Base-by-base conservation (phyloP, 1,140 invertebrate species). In the Psix sp. region DNA sequence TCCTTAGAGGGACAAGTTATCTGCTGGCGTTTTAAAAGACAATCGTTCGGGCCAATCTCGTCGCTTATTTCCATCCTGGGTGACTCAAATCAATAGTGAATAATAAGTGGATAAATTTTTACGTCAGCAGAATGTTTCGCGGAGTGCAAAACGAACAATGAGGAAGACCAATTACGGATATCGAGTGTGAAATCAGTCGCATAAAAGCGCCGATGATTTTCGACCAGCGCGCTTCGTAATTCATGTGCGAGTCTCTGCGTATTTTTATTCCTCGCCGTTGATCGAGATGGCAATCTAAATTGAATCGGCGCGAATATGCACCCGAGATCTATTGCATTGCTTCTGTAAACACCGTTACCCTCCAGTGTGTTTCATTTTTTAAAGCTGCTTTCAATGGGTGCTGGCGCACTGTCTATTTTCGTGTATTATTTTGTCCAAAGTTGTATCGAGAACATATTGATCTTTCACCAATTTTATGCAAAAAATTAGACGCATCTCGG, bases 271-370 rank as follows among this genome's bases (percentile, higher is more conserved):
- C 56, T 74, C 59, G 56, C 42, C 65, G 71, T 42, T 77, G 74
- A 80, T 80, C 78, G 78, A 82, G 81, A 83, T 83, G 73, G 70
- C 60, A 75, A 83, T 83, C 82, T 83, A 79, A 81, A 83, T 83
- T 82, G 80, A 81, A 81, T 81, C 77, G 78, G 77, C 60, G 40
- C 68, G 63, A 71, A 71, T 68, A 60, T 51, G 43, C 51, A 26
- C 52, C 39, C 29, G 70, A 73, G 49, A 65, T 52, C 54, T 51
- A 45, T 43, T 57, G 62, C 52, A 71, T 39, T 51, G 80, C 75
- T 74, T 79, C 67, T 79, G 74, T 80, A 80, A 80, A 81, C 76
- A 77, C 46, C 15, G 40, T 33, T 68, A 71, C 71, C 72, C 71
- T 76, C 54, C 43, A 54, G 62, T 36, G 66, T 40, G 51, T 68